Evolutionary conservation across 2,888 invertebrate genomes (phyloP).

Genomic region (Mythimna pallens): DNA sequence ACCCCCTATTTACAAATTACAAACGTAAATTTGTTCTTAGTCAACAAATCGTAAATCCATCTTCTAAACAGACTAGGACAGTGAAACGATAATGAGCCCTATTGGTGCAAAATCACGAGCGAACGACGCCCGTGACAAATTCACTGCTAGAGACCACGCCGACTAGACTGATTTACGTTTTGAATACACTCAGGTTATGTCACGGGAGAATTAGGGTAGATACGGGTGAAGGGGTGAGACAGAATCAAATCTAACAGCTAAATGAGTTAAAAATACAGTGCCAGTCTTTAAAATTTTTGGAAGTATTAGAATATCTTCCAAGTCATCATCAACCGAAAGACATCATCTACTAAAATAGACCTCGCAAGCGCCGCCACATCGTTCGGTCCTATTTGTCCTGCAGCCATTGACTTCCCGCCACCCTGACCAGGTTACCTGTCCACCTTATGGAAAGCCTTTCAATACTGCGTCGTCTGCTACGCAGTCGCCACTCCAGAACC

Average conservation of each 20-base stretch:
- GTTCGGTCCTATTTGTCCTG: too few species aligned
- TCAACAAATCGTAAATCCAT: constrained; percentile 73
- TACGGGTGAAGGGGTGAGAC: not conserved
- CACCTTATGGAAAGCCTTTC: too few species aligned
- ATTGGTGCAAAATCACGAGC: constrained; percentile 82
- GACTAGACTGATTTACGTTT: constrained; percentile 68
- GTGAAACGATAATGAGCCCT: constrained; percentile 79
- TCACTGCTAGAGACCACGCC: constrained; percentile 66
- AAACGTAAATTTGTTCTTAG: constrained; percentile 64
- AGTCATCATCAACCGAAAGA: too few species aligned
- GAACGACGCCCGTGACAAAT: constrained; percentile 73
- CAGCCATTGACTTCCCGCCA: too few species aligned
- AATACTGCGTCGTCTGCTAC: too few species aligned
- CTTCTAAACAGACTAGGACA: constrained; percentile 70
- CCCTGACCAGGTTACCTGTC: too few species aligned
- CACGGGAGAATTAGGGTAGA: not conserved
- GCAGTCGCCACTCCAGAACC: too few species aligned
- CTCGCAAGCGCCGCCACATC: too few species aligned
- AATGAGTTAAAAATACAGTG: not conserved
- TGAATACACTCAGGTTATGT: constrained; percentile 46
- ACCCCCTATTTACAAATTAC: constrained; percentile 48
- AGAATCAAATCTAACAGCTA: not conserved
- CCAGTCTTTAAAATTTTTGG: too few species aligned
- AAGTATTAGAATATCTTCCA: too few species aligned
- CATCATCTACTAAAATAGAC: too few species aligned